Base-by-base conservation (phyloP, 2,888 invertebrate genomes). In the Dendrolimus pini region DNA sequence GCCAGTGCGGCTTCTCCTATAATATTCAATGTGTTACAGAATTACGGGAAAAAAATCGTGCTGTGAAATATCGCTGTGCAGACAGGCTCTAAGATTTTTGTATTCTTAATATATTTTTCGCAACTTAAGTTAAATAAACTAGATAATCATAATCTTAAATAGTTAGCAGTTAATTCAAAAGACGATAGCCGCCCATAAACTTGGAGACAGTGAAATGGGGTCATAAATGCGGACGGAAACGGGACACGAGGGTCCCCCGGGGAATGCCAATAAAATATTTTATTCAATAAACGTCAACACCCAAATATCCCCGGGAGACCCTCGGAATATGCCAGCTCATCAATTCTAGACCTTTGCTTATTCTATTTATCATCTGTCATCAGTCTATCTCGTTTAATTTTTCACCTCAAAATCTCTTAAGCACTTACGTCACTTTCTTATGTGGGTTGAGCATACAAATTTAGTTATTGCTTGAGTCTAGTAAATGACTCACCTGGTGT, bases 251-350 rank as follows among this genome's bases (percentile, higher is more conserved):
- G 13, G 53, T 10, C 41, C 56, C 53, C 41, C 53, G 41, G 53
- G 52, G 41, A 53, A 53, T 56, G 41, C 53, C 53, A 56, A 53
- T 56, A 56, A 56, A 56, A 56, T 53, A 56, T 53, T 47, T 47
- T 53, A 56, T 53, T 53, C 41, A n/a, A 56, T 56, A 53, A 53
- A 52, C 41, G 14, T 12, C 47, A 47, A 47, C 47, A 47, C 47
- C 47, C 47, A 47, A 47, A 47, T 47, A 47, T 47, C 60, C 60
- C 58, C 47, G 59, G 59, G 60, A 63, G 60, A 63, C 64, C 58
- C 66, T 54, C 64, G 60, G 30, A 56, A 57, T 58, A 63, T 59
- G 54, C 57, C 58, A 55, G 60, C 47, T 53, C 59, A 54, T 41
- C 59, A 52, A 47, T 47, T 47, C 2, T 0, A 47, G 9, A 9